Evolutionary conservation across 2,888 invertebrate genomes (phyloP).

Genomic region (Lithophane socia): DNA sequence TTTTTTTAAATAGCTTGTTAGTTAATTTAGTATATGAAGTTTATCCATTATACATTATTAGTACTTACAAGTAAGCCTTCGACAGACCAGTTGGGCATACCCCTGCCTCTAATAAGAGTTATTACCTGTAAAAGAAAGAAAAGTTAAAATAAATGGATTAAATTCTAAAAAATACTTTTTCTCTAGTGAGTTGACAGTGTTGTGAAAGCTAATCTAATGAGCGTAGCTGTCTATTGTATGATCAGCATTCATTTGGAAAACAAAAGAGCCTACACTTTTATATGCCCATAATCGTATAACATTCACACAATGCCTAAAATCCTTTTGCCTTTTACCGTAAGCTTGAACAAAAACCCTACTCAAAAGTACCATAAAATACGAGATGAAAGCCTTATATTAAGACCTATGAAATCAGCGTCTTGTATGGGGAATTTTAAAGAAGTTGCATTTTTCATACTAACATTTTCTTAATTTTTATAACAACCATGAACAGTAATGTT

Average conservation of each 20-base stretch:
- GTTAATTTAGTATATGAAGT: background rate
- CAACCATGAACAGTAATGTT: no score
- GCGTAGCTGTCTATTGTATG: conserved; percentile 20
- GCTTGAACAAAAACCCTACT: conserved; percentile 27
- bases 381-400: conserved; percentile 17
- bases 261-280: conserved; percentile 43
- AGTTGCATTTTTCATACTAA: no score
- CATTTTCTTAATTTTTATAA: no score
- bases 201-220: conserved; percentile 12
- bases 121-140: conserved; percentile 37
- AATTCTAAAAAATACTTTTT: background rate
- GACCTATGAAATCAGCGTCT: no score
- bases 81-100: background rate
- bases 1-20: background rate
- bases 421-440: no score
- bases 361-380: conserved; percentile 41
- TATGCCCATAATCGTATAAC: conserved; percentile 47
- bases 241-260: conserved; percentile 36
- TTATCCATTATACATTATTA: background rate
- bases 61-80: background rate
- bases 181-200: background rate
- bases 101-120: background rate
- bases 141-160: background rate
- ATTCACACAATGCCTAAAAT: conserved; percentile 41
- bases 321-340: conserved; percentile 36